Evolutionary conservation across 2,113 vertebrate species (phyloP), one percentile per base, ranked within the genome.

Genomic region (Malurus alboscapulatus): DNA sequence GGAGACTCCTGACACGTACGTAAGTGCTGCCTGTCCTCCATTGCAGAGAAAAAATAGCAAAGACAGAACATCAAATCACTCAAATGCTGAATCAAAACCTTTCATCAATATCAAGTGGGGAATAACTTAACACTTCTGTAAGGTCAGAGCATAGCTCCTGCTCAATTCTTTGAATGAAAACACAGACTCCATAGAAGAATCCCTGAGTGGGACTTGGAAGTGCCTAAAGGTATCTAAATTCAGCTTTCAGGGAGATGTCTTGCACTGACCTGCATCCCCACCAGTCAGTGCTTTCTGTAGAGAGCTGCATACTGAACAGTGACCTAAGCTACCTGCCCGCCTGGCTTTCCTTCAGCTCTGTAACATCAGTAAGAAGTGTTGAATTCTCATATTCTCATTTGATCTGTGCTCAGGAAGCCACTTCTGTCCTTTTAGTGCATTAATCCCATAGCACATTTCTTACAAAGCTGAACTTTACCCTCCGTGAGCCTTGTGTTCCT

Each of bases 401-500:
- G 7, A 25, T 47, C 73, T 51, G 29, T 47, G 55, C 80, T 81
- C 32, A 54, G 68, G 51, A 66, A 82, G 14, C 17, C 26, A 62
- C 18, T 48, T 2, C 0, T 14, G 20, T 18, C 26, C n/a, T 78
- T 75, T 59, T 10, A 40, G 24, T 3, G 8, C 17, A 55, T 16
- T 0, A 6, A 34, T 22, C 21, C 42, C 34, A 17, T 0, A 63
- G 29, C 0, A 0, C 3, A 40, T 65, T 54, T 68, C 53, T 32
- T 30, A 48, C 6, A 51, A 45, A 36, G 48, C 27, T 71, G 50
- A 67, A 25, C 55, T 67, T 62, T 32, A 22, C 21, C 27, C 65
- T 78, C 48, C 22, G 6, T 6, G 55, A 93, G n/a, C 26, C 44
- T 38, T 38, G 15, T 42, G 19, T 0, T 86, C 53, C 27, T 67